Evolutionary conservation across 2,888 invertebrate genomes (phyloP).

Genomic region (Julus scandinavius): DNA sequence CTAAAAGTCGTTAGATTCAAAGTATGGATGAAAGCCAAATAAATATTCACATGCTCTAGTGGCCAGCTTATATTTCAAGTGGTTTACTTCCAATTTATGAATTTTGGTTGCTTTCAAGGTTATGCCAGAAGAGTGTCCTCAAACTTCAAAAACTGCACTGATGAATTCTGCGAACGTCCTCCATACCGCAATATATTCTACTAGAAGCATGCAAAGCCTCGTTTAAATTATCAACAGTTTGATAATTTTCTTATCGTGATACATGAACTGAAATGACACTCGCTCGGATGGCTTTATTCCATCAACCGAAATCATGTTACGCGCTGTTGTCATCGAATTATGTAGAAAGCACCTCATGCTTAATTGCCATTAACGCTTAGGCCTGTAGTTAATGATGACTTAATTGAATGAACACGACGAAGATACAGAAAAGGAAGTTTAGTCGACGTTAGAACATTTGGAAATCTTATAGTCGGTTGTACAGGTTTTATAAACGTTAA

Average conservation of each 20-base stretch:
- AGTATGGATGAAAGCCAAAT: no score
- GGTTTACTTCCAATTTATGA: no score
- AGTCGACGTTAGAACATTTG: constrained; percentile 13
- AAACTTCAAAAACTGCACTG: no score
- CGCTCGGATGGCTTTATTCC: constrained; percentile 43
- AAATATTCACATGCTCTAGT: no score
- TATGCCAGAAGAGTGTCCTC: no score
- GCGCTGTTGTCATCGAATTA: constrained; percentile 17
- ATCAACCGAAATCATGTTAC: constrained; percentile 14
- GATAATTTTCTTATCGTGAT: constrained; percentile 22
- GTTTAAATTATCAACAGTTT: constrained; percentile 10
- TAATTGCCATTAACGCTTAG: constrained; percentile 35
- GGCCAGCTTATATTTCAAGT: no score
- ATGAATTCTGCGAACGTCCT: no score
- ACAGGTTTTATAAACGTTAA: not conserved
- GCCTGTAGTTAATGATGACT: not conserved
- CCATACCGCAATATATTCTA: no score
- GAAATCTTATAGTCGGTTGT: constrained; percentile 4
- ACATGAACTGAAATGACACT: not conserved
- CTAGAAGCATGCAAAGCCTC: not conserved
- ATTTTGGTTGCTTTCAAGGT: no score
- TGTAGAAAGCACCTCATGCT: constrained; percentile 11
- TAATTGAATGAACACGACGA: constrained; percentile 42
- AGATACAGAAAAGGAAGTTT: constrained; percentile 2
- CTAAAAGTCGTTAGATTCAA: no score